Evolutionary conservation across 2,113 vertebrate species (phyloP), one percentile per base, ranked within the genome.

Genomic region (Anthoscopus minutus): DNA sequence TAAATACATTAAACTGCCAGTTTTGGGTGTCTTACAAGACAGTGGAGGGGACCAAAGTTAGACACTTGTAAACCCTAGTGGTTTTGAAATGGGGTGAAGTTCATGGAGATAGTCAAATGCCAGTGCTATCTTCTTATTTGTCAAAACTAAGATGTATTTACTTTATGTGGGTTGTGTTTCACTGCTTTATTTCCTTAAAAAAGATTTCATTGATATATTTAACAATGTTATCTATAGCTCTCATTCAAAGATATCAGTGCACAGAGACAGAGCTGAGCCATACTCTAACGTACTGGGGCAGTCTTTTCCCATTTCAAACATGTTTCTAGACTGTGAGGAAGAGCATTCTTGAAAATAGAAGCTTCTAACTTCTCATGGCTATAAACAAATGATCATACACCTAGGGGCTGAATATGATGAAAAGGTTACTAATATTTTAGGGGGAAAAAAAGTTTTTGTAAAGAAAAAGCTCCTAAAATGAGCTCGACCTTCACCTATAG

Each of bases 241-340:
- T 74, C 6, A 9, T 60, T 50, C 33, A n/a, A 54, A 56, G 65
- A 31, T n/a, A n/a, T 16, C 44, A 58, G 9, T 40, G 17, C 1
- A 6, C 6, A 35, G 14, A 78, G 15, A 22, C 0, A 11, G 30
- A 80, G 28, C 53, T 82, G 76, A 93, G 45, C 53, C 18, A 3
- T 28, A 50, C 0, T 3, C 4, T 48, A 17, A 42, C 0, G 2
- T 69, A 9, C 7, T n/a, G 25, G 5, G 44, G 9, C 9, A 45
- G 30, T 33, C 64, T 81, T 56, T n/a, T 72, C 22, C 13, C 11
- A 67, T 89, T 78, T 33, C 31, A 56, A 72, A 27, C 3, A 1
- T 7, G 9, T 70, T 65, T 65, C 19, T 57, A 61, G 31, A 45
- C 47, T 1, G 2, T 19, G 21, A 35, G 13, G 2, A 30, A 10